phyloP scores from a whole-genome alignment of 2,797 vertebrate species.

The Gymnopithys bicolor region DNA sequence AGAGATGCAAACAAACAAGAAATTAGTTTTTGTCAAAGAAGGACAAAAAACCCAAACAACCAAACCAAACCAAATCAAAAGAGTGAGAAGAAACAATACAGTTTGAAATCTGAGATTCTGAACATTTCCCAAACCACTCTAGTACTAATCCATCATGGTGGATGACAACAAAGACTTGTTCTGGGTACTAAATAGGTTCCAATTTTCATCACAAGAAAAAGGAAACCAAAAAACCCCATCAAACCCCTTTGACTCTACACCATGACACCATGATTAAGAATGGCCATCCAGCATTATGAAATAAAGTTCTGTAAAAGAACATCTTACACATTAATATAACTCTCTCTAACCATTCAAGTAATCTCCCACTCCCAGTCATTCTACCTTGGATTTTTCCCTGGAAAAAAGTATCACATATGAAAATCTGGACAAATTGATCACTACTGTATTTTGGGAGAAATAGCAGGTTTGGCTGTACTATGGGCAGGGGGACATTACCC shows the following conservation, averaged over 20 bases:
- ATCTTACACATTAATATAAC: background rate
- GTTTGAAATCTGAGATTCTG: background rate
- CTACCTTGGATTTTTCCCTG: background rate
- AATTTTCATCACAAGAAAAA: background rate
- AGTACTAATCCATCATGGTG: background rate
- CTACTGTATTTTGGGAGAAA: background rate
- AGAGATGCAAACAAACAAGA: background rate
- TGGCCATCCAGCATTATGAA: background rate
- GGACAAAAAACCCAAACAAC: too few relatives aligned
- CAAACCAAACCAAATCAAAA: background rate
- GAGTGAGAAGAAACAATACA: background rate
- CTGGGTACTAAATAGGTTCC: background rate
- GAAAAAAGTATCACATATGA: background rate
- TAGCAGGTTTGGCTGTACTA: background rate
- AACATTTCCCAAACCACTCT: background rate
- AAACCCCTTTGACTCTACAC: background rate
- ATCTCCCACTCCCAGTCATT: accelerated
- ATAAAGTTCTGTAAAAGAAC: background rate
- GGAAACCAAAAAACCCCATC: background rate
- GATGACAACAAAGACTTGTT: background rate
- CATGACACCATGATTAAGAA: background rate
- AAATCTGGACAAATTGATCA: background rate
- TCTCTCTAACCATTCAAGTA: background rate
- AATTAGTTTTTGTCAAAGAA: background rate
- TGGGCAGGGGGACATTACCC: background rate